A percentile compares a stretch with the other conserved stretches of the same genome.
These are phyloP conservation scores for Carduelis carduelis DNA, from an alignment of 2,797 vertebrate genomes.

Conservation along the genomic window DNA sequence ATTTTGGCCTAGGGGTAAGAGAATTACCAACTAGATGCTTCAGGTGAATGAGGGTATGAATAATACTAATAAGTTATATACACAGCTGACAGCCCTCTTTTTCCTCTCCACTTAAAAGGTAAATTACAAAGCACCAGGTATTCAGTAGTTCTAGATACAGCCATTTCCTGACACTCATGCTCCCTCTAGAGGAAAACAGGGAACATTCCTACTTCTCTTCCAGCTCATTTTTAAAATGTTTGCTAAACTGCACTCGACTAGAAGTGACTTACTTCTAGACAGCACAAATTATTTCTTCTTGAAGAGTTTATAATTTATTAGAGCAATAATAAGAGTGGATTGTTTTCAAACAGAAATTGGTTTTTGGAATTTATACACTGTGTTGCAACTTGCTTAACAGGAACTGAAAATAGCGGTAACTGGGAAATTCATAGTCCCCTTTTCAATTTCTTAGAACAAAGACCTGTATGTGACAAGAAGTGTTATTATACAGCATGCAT, in stretches of 20 bases:
- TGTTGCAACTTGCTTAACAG: background rate
- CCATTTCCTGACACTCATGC: background rate
- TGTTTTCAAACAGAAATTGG: background rate
- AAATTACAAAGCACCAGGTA: background rate
- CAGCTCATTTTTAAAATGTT: background rate
- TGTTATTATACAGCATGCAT: background rate
- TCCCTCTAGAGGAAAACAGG: conserved; percentile 57
- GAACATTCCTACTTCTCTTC: background rate
- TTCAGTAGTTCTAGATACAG: background rate
- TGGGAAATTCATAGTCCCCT: background rate
- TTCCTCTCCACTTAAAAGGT: background rate
- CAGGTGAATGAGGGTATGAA: background rate
- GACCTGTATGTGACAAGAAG: background rate
- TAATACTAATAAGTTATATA: background rate
- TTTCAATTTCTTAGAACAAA: background rate
- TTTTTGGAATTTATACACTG: background rate
- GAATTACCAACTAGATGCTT: background rate
- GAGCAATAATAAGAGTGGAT: background rate
- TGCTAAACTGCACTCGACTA: background rate
- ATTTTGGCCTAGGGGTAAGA: background rate
- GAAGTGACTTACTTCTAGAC: background rate
- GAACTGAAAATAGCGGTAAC: background rate
- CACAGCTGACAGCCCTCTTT: background rate
- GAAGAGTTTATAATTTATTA: background rate
- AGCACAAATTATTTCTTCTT: background rate